Base-by-base conservation (phyloP, 2,888 invertebrate species). In the Slavum lentiscoides region DNA sequence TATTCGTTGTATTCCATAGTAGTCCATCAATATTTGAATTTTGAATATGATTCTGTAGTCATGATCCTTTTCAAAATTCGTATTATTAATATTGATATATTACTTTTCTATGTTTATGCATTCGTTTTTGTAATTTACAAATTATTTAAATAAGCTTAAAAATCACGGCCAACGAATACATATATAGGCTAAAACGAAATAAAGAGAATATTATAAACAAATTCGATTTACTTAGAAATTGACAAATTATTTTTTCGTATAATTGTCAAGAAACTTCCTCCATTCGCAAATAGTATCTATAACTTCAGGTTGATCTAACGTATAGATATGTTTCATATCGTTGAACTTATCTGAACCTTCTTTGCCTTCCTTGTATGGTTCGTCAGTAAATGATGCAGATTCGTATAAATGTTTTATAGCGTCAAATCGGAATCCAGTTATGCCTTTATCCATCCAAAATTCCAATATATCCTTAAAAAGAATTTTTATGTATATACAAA, bases 21-120 rank as follows among this genome's bases (percentile, higher is more conserved):
- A 92, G 82, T 85, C 91, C 89, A 87, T 89, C 1, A 90, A 90
- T 1, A 88, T 85, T 59, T 64, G 89, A 9, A 11, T 0, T 0
- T 1, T 1, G 82, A 89, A 84, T 93, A 93, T 0, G 91, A 92
- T 87, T 94, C 94, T 0, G 92, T 91, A 90, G 94, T 91, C 89
- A 94, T 89, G 0, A 94, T 89, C 83, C 88, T 85, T 8, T 15
- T 1, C 5, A 53, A 30, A 43, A 49, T 23, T n/a, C 15, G 37
- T 19, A 13, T 15, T 0, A 13, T 19, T 58, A 0, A 70, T n/a
- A 19, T 11, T 13, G 9, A 13, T 13, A n/a, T 13, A 69, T 37
- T 2, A 37, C 4, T n/a, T n/a, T 0, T 13, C 11, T 58, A 6
- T 17, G 13, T 55, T 5, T 55, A 19, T 19, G 55, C 13, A 11